Evolutionary conservation across 2,113 vertebrate genomes (phyloP).

Genomic region (Proterorhinus semilunaris): DNA sequence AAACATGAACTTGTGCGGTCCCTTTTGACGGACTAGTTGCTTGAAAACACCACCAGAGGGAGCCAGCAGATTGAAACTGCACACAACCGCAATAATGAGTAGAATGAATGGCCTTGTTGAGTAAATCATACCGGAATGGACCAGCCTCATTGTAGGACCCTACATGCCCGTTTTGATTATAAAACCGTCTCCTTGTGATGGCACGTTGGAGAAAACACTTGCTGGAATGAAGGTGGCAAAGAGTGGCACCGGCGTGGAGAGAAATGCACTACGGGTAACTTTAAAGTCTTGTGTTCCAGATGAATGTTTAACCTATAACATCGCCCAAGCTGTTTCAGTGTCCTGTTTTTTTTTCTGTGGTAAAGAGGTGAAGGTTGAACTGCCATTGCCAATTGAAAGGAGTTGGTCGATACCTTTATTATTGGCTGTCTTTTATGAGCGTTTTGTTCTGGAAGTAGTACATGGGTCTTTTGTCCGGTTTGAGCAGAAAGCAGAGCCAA

Average conservation of each 20-base stretch:
- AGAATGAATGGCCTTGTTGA: neutral
- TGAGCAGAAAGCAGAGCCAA: constrained; percentile 25
- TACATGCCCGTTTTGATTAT: constrained; percentile 6
- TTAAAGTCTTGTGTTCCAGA: constrained; percentile 10
- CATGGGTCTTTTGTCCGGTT: constrained; percentile 20
- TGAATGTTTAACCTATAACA: constrained; percentile 12
- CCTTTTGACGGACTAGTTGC: constrained; percentile 7
- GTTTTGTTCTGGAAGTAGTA: constrained; percentile 48
- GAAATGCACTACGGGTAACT: constrained; percentile 30
- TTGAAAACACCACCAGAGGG: constrained; percentile 47
- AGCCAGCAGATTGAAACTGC: constrained; percentile 17
- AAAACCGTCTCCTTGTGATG: constrained; percentile 46
- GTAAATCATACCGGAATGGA: neutral
- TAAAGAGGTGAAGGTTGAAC: constrained; percentile 15
- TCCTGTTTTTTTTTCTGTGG: neutral
- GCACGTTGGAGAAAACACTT: constrained; percentile 64
- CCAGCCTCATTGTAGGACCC: neutral
- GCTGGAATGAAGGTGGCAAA: constrained; percentile 31
- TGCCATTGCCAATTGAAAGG: constrained; percentile 4
- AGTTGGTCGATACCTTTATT: constrained; percentile 21
- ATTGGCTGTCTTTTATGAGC: constrained; percentile 8
- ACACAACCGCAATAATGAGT: constrained; percentile 1
- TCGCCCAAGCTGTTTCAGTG: neutral
- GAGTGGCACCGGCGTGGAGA: constrained; percentile 54
- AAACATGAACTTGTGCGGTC: neutral